These are phyloP conservation scores for Meriones psammophilus DNA, from an alignment of 2,797 vertebrate genomes.

Conservation along the genomic window DNA sequence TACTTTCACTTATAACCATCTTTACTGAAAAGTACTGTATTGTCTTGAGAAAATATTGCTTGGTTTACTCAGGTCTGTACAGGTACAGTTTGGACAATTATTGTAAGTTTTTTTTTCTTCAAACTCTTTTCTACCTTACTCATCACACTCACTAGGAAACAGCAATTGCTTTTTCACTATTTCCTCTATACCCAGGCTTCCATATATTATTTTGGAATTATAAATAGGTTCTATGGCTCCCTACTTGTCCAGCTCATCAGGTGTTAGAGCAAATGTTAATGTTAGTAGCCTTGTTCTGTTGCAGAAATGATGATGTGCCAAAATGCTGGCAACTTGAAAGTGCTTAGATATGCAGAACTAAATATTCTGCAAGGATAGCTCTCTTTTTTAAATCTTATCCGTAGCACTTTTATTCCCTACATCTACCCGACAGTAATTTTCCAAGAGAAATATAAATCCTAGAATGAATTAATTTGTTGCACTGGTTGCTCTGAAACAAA, in stretches of 20 bases:
- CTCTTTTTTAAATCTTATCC: conserved; percentile 79
- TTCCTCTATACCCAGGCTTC: conserved; percentile 60
- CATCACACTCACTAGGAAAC: conserved; percentile 64
- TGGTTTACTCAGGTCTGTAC: conserved; percentile 49
- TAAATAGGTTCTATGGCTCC: conserved; percentile 71
- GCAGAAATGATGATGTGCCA: conserved; percentile 81
- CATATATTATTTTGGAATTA: conserved; percentile 73
- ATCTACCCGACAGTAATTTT: conserved; percentile 69
- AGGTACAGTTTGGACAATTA: conserved; percentile 66
- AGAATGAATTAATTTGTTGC: conserved; percentile 67
- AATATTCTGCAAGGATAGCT: conserved; percentile 77
- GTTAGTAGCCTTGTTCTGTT: conserved; percentile 76
- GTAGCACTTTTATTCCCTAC: conserved; percentile 75
- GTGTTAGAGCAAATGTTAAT: conserved; percentile 82
- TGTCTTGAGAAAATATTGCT: conserved; percentile 18
- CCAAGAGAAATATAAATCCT: conserved; percentile 70
- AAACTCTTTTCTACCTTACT: conserved; percentile 62
- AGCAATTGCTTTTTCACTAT: conserved; percentile 20
- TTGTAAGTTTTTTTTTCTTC: conserved; percentile 37
- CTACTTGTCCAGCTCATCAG: conserved; percentile 76
- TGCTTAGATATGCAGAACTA: conserved; percentile 79
- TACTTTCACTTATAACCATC: conserved; percentile 24
- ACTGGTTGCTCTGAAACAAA: conserved; percentile 58
- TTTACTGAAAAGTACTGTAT: conserved; percentile 1
- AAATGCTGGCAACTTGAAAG: conserved; percentile 73